These are phyloP conservation scores for Amblyornis subalaris DNA, from an alignment of 2,113 vertebrate genomes.

Conservation along the genomic window DNA sequence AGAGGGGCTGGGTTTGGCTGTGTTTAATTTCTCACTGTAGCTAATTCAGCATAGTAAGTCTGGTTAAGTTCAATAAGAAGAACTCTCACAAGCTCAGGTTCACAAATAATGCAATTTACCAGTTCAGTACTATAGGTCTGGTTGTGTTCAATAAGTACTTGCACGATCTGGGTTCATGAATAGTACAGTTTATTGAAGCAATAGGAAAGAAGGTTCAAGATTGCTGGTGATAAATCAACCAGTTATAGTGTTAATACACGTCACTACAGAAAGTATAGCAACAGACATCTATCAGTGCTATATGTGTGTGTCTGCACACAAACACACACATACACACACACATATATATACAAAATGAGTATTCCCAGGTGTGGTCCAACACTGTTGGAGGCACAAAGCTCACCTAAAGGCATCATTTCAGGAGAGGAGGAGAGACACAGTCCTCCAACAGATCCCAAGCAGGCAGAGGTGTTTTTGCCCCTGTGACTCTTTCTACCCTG, in stretches of 20 bases:
- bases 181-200: not conserved
- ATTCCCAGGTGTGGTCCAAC: not conserved
- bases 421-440: not conserved
- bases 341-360: too few species aligned
- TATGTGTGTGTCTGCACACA: fast-evolving
- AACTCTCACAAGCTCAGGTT: not conserved
- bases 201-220: not conserved
- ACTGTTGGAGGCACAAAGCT: not conserved
- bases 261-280: not conserved
- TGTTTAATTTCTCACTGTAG: not conserved
- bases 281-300: not conserved
- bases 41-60: not conserved
- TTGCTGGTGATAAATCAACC: not conserved
- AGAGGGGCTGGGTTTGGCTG: not conserved
- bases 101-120: not conserved
- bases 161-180: not conserved
- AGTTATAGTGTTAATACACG: not conserved
- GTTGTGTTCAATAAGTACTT: not conserved
- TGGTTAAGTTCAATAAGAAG: not conserved
- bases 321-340: not conserved
- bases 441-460: not conserved
- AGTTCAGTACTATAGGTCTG: not conserved
- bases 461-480: not conserved
- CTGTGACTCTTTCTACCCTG: not conserved
- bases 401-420: not conserved